A percentile compares a stretch with the other conserved stretches of the same genome.
These are phyloP conservation scores for Sycobia sp. DNA, from an alignment of 1,140 invertebrate genomes.

Conservation along the genomic window DNA sequence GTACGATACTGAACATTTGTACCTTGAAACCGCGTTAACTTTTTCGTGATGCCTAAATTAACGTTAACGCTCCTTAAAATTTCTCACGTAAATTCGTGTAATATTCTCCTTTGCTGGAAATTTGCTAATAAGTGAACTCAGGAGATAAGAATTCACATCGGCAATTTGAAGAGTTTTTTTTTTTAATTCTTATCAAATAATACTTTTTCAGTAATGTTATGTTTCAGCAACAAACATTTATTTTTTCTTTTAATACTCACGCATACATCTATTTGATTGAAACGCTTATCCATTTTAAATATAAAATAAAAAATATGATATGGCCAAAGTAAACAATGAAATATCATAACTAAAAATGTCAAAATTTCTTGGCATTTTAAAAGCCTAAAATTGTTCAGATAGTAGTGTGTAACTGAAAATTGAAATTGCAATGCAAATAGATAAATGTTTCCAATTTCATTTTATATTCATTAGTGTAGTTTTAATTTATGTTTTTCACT, in stretches of 20 bases:
- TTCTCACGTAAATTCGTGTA: slow-evolving; percentile 9
- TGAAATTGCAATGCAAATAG: too few species aligned
- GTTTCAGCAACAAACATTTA: neutral
- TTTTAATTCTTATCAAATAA: neutral
- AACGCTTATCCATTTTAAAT: slow-evolving; percentile 8
- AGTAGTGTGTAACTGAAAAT: too few species aligned
- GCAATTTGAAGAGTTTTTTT: neutral
- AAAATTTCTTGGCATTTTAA: too few species aligned
- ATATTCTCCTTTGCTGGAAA: neutral
- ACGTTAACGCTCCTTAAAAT: too few species aligned
- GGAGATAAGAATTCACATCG: too few species aligned
- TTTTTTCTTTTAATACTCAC: neutral
- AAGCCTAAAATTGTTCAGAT: too few species aligned
- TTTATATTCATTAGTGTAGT: too few species aligned
- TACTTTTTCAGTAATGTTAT: neutral
- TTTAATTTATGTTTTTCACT: too few species aligned
- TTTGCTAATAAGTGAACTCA: too few species aligned
- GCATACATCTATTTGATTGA: slow-evolving; percentile 3
- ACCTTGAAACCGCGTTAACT: slow-evolving; percentile 44
- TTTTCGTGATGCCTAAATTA: slow-evolving; percentile 4
- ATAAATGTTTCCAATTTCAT: too few species aligned
- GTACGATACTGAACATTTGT: slow-evolving; percentile 55
- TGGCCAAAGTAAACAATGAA: too few species aligned
- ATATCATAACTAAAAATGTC: too few species aligned
- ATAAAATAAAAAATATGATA: slow-evolving; percentile 15